Evolutionary conservation across 2,888 invertebrate genomes (phyloP).

Genomic region (Heliconius cydno): DNA sequence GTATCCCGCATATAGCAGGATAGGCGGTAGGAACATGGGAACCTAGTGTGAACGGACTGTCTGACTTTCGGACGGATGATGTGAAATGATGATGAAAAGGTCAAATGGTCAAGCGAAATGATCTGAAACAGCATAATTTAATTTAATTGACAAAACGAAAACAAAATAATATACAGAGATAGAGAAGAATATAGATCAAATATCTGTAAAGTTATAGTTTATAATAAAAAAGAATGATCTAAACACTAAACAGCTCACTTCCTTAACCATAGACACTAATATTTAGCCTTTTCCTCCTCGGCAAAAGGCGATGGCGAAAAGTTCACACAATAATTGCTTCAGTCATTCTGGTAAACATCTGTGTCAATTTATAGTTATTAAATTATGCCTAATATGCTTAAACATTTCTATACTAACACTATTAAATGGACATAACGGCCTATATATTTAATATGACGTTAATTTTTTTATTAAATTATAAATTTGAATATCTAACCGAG

Average conservation of each 20-base stretch:
- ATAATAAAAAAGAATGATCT: too few species aligned
- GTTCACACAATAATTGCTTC: not conserved
- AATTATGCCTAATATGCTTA: not conserved
- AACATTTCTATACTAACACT: not conserved
- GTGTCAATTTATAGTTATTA: not conserved
- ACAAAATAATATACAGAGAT: too few species aligned
- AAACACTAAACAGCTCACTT: too few species aligned
- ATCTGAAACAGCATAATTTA: too few species aligned
- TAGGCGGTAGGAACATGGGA: not conserved
- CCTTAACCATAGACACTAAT: too few species aligned
- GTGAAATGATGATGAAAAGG: too few species aligned
- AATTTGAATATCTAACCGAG: slow-evolving; percentile 27
- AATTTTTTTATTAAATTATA: slow-evolving; percentile 34
- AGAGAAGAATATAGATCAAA: too few species aligned
- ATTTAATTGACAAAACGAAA: too few species aligned
- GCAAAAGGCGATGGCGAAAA: not conserved
- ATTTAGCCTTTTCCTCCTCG: too few species aligned
- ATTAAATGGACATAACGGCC: not conserved
- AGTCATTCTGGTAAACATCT: not conserved
- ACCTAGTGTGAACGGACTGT: not conserved
- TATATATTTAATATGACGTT: slow-evolving; percentile 13
- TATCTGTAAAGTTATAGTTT: too few species aligned
- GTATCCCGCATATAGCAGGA: not conserved
- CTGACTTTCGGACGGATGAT: too few species aligned
- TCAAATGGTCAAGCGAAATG: too few species aligned